phyloP scores from a whole-genome alignment of 2,113 vertebrate genomes.

The Atractosteus spatula region DNA sequence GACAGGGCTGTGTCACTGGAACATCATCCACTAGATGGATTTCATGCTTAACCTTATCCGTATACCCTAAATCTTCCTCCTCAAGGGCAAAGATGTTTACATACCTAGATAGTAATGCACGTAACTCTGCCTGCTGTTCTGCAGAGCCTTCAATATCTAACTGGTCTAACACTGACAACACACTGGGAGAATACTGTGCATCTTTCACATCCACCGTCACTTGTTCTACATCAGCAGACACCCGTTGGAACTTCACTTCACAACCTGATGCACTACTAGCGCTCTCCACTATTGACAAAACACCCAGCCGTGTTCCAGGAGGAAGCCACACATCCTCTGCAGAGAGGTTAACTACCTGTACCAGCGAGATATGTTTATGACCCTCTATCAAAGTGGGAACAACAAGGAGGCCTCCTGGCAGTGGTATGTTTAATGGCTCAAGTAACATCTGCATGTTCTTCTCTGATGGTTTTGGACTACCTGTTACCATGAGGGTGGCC shows the following conservation, averaged over 20 bases:
- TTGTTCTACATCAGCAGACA: neutral
- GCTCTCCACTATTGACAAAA: neutral
- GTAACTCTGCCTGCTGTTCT: conserved; percentile 8
- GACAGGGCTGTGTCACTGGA: conserved; percentile 12
- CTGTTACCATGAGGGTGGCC: too few species aligned
- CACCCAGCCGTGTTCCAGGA: neutral
- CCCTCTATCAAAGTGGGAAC: too few species aligned
- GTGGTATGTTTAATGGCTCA: too few species aligned
- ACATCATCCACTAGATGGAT: conserved; percentile 5
- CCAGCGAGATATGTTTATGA: too few species aligned
- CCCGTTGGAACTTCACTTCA: conserved; percentile 12
- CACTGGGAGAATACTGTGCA: too few species aligned
- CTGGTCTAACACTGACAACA: neutral
- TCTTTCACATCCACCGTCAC: too few species aligned
- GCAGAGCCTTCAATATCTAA: conserved; percentile 6
- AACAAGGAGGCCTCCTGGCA: too few species aligned
- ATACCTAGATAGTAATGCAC: conserved; percentile 4
- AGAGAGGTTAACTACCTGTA: too few species aligned
- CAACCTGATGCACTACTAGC: neutral
- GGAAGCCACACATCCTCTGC: too few species aligned
- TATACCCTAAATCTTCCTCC: conserved; percentile 18
- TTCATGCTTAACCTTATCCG: conserved; percentile 9
- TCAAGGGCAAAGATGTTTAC: conserved; percentile 4
- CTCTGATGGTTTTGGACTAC: too few species aligned
- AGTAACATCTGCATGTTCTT: too few species aligned